phyloP scores from a whole-genome alignment of 1,140 invertebrate species.

The silkworm (Bombyx mori) region DNA sequence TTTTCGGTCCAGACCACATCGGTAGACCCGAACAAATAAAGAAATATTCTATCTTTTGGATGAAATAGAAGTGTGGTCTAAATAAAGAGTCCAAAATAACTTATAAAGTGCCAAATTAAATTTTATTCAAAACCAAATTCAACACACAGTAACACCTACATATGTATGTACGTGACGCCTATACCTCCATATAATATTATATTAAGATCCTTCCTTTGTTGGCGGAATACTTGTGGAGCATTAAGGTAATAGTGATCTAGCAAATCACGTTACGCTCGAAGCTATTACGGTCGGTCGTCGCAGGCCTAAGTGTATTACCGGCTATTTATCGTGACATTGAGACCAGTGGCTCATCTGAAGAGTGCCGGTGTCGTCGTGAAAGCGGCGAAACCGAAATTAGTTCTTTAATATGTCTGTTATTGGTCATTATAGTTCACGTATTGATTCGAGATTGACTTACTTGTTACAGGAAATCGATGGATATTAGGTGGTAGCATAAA shows the following conservation, averaged over 20 bases:
- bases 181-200: slow-evolving; percentile 32
- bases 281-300: slow-evolving; percentile 42
- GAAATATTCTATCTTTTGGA: too few species aligned
- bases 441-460: slow-evolving; percentile 1
- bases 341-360: slow-evolving; percentile 32
- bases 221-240: slow-evolving; percentile 39
- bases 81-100: slow-evolving; percentile 9
- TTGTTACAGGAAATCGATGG: too few species aligned
- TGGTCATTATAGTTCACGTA: slow-evolving; percentile 12
- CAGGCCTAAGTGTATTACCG: slow-evolving; percentile 43
- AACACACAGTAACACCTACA: slow-evolving; percentile 17
- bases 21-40: too few species aligned
- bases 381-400: slow-evolving; percentile 32
- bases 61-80: too few species aligned
- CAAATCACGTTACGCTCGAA: slow-evolving; percentile 48
- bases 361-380: slow-evolving; percentile 27
- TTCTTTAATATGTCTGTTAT: slow-evolving; percentile 24
- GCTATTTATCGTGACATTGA: slow-evolving; percentile 55
- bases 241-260: slow-evolving; percentile 48
- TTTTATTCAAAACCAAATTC: slow-evolving; percentile 21
- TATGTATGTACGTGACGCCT: slow-evolving; percentile 16
- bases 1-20: too few species aligned
- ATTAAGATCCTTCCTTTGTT: slow-evolving; percentile 42
- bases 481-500: too few species aligned
- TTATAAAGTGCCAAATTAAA: slow-evolving; percentile 18